Evolutionary conservation across 2,113 vertebrate genomes (phyloP).

Genomic region (Amblyornis subalaris): DNA sequence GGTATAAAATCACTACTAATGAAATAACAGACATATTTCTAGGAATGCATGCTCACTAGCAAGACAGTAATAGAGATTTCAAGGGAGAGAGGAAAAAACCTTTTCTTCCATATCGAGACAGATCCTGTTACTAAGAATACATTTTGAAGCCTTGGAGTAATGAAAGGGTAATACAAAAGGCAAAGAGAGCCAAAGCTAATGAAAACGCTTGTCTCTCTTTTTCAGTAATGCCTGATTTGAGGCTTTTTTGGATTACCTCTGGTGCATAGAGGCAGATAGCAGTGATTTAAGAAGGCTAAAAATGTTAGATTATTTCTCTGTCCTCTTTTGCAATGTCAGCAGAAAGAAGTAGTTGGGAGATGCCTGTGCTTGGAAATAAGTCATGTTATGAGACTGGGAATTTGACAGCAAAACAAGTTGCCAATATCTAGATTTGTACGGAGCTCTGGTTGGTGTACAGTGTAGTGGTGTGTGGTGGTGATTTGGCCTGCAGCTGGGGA

Average conservation of each 20-base stretch:
- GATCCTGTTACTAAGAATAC: neutral
- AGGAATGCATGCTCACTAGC: neutral
- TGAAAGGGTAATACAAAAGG: neutral
- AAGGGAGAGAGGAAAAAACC: neutral
- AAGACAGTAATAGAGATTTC: neutral
- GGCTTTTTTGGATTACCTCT: neutral
- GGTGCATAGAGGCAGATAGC: neutral
- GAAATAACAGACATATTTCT: neutral
- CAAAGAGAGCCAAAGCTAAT: neutral
- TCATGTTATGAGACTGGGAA: neutral
- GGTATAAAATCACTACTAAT: neutral
- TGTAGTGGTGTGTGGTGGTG: too few relatives aligned
- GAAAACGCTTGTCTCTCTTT: neutral
- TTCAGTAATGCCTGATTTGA: neutral
- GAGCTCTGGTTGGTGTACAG: fast-evolving
- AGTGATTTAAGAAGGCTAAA: neutral
- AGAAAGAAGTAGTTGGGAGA: neutral
- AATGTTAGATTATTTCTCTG: neutral
- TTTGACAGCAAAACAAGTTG: neutral
- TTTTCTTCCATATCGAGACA: neutral
- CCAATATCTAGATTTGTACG: neutral
- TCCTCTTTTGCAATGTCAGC: neutral
- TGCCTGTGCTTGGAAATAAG: neutral
- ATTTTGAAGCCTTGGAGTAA: neutral
- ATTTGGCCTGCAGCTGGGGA: too few relatives aligned